These are phyloP conservation scores for Dryadula phaetusa DNA, from an alignment of 2,888 invertebrate species.

Conservation along the genomic window DNA sequence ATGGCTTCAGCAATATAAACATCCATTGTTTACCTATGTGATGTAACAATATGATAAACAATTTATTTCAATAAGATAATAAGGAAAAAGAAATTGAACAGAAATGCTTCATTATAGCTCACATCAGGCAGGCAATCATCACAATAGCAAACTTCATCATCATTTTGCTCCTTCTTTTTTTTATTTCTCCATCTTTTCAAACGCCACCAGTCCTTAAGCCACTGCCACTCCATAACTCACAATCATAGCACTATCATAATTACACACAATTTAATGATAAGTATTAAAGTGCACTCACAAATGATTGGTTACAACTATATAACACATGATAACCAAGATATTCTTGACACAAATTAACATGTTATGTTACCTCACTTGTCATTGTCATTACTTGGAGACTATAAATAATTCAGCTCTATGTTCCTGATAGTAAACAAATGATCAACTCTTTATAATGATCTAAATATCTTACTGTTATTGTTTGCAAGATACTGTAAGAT, in stretches of 20 bases:
- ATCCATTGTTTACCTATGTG: conserved; percentile 21
- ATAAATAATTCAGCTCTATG: conserved; percentile 60
- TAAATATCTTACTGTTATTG: conserved; percentile 28
- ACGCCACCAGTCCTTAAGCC: conserved; percentile 93
- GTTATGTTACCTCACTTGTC: conserved; percentile 76
- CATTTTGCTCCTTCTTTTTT: conserved; percentile 78
- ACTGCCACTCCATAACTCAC: conserved; percentile 89
- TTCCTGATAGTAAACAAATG: conserved; percentile 45
- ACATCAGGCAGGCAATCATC: conserved; percentile 88
- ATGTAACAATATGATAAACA: conserved; percentile 29
- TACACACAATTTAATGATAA: conserved; percentile 64
- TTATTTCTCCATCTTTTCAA: conserved; percentile 87
- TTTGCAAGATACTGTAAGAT: conserved; percentile 38
- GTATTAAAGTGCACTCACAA: conserved; percentile 60
- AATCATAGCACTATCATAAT: conserved; percentile 58
- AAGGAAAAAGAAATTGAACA: conserved; percentile 10
- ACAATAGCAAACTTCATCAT: conserved; percentile 90
- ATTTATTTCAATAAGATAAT: conserved; percentile 8
- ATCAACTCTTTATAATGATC: conserved; percentile 36
- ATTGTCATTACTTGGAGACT: conserved; percentile 59
- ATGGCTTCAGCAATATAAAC: neutral
- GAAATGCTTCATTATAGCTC: conserved; percentile 50
- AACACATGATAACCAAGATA: conserved; percentile 73
- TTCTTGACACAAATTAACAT: conserved; percentile 75
- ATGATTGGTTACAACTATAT: conserved; percentile 66